These are phyloP conservation scores for Megatriorchis doriae DNA, from an alignment of 2,113 vertebrate genomes.

Conservation along the genomic window DNA sequence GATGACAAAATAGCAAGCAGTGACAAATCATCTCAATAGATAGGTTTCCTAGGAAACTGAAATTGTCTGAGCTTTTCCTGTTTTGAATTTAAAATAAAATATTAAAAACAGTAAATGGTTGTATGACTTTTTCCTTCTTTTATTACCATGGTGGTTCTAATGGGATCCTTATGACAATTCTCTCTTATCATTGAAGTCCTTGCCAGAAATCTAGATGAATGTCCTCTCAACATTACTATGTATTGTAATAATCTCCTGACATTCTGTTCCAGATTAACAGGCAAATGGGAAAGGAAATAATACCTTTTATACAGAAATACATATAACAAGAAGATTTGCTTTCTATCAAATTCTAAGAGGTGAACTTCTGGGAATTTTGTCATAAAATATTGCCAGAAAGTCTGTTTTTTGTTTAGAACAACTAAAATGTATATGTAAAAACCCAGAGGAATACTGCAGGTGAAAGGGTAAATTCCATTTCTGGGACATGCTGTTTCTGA, in stretches of 20 bases:
- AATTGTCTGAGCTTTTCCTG: not conserved
- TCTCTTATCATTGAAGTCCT: not conserved
- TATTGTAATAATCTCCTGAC: not conserved
- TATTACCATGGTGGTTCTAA: not conserved
- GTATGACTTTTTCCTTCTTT: not conserved
- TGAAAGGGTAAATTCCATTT: conserved; percentile 7
- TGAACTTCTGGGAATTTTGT: not conserved
- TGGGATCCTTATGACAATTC: not conserved
- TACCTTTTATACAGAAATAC: not conserved
- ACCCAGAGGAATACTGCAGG: not conserved
- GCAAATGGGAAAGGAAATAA: not conserved
- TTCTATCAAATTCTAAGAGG: not conserved
- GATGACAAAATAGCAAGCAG: not conserved
- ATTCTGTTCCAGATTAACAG: not conserved
- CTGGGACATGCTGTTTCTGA: not conserved
- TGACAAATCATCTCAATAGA: not conserved
- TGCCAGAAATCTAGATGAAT: not conserved
- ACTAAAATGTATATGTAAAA: not conserved
- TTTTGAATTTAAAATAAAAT: not conserved
- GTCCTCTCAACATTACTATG: not conserved
- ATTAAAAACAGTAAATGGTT: not conserved
- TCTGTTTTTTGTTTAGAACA: not conserved
- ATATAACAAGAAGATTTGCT: not conserved
- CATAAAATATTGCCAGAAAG: not conserved
- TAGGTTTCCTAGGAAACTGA: not conserved